These are phyloP conservation scores for Leptopilina clavipes DNA, from an alignment of 1,140 invertebrate species.

Conservation along the genomic window DNA sequence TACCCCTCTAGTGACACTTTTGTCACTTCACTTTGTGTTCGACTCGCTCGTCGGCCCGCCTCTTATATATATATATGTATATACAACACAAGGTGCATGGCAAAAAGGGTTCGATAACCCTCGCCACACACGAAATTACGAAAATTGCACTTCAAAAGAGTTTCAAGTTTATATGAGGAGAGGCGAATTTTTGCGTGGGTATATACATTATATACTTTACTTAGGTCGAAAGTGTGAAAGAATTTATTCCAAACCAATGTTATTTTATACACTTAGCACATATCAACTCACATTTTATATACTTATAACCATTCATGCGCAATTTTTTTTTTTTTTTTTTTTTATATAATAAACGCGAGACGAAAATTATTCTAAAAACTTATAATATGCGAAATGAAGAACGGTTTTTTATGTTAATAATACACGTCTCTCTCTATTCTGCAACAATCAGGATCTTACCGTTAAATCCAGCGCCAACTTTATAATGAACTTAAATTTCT, in stretches of 20 bases:
- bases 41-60: constrained; percentile 32
- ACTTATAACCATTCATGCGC: too few relatives aligned
- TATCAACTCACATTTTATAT: not conserved
- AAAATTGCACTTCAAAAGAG: constrained; percentile 53
- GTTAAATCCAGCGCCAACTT: not conserved
- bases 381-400: not conserved
- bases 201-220: constrained; percentile 26
- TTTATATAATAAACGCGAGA: too few relatives aligned
- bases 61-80: not conserved
- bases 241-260: constrained; percentile 11
- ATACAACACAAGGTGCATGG: constrained; percentile 2
- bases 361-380: too few relatives aligned
- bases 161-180: not conserved
- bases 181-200: constrained; percentile 6
- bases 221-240: constrained; percentile 18
- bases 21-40: not conserved
- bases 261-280: constrained; percentile 21
- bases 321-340: too few relatives aligned
- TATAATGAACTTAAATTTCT: not conserved
- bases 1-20: too few relatives aligned
- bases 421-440: not conserved
- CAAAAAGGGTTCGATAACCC: constrained; percentile 53
- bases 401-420: constrained; percentile 4
- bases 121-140: constrained; percentile 53
- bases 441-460: not conserved